These are phyloP conservation scores for Drosophila stalkeri DNA, from an alignment of 2,888 invertebrate genomes.

Conservation along the genomic window DNA sequence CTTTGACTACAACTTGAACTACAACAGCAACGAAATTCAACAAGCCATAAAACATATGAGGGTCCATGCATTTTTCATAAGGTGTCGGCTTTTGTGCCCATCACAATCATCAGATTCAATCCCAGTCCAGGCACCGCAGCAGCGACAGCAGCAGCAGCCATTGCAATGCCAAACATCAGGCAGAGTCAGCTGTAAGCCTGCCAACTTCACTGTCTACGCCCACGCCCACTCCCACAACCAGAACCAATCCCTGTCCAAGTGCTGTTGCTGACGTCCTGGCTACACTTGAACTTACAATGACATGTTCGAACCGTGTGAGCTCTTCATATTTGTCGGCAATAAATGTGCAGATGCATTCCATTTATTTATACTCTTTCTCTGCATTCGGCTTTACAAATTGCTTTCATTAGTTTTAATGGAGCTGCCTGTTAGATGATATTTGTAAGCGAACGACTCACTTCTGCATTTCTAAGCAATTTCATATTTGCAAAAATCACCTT, in stretches of 20 bases:
- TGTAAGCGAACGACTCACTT: slow-evolving; percentile 34
- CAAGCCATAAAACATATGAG: slow-evolving; percentile 84
- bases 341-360: slow-evolving; percentile 44
- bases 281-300: slow-evolving; percentile 80
- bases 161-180: slow-evolving; percentile 19
- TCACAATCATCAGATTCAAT: slow-evolving; percentile 58
- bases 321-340: slow-evolving; percentile 66
- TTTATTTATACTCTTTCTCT: slow-evolving; percentile 33
- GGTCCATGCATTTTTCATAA: slow-evolving; percentile 83
- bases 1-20: slow-evolving; percentile 77
- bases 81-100: slow-evolving; percentile 83
- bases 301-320: slow-evolving; percentile 66
- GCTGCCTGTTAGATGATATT: slow-evolving; percentile 38
- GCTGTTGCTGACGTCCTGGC: slow-evolving; percentile 41
- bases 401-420: slow-evolving; percentile 76
- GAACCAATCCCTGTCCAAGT: slow-evolving; percentile 15
- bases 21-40: slow-evolving; percentile 78
- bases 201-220: slow-evolving; percentile 6
- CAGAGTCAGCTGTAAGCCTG: slow-evolving; percentile 43
- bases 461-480: slow-evolving; percentile 42
- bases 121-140: slow-evolving; percentile 1
- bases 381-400: slow-evolving; percentile 59
- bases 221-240: slow-evolving; percentile 11
- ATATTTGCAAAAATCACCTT: slow-evolving; percentile 33
- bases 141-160: slow-evolving; percentile 2